Evolutionary conservation across 2,797 vertebrate species (phyloP).

Genomic region (Galaxias olidus): DNA sequence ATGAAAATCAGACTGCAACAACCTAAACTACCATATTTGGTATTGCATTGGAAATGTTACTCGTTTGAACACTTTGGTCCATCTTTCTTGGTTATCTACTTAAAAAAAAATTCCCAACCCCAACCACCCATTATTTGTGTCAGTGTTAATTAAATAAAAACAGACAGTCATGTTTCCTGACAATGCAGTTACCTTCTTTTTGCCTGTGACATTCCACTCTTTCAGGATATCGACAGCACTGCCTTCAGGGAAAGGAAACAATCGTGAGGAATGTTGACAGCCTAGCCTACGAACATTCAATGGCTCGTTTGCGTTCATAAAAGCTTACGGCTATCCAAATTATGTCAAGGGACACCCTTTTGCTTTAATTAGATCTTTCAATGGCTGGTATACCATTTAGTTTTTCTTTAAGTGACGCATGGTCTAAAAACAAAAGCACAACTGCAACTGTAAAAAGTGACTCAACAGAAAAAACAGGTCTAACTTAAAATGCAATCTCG

Average conservation of each 20-base stretch:
- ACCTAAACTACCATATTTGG: not conserved
- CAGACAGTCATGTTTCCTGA: not conserved
- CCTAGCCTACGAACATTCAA: not conserved
- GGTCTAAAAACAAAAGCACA: no score
- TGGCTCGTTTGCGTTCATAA: constrained; percentile 9
- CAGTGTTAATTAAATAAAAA: constrained; percentile 3
- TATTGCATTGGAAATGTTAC: not conserved
- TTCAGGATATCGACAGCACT: constrained; percentile 92
- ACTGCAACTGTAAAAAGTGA: not conserved
- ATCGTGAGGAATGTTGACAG: constrained; percentile 1
- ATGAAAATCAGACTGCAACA: not conserved
- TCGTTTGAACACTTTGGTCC: not conserved
- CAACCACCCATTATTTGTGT: no score
- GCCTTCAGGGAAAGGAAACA: constrained; percentile 69
- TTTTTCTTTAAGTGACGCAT: constrained; percentile 23
- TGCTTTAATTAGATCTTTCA: constrained; percentile 44
- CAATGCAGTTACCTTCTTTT: constrained; percentile 86
- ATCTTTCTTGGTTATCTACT: no score
- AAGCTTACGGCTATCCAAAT: not conserved
- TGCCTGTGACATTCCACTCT: constrained; percentile 95
- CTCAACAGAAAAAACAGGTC: not conserved
- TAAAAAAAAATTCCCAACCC: no score
- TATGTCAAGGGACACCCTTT: constrained; percentile 32
- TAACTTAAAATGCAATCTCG: not conserved
- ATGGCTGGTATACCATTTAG: not conserved